phyloP scores from a whole-genome alignment of 1,140 invertebrate genomes.

The Heliconius himera region DNA sequence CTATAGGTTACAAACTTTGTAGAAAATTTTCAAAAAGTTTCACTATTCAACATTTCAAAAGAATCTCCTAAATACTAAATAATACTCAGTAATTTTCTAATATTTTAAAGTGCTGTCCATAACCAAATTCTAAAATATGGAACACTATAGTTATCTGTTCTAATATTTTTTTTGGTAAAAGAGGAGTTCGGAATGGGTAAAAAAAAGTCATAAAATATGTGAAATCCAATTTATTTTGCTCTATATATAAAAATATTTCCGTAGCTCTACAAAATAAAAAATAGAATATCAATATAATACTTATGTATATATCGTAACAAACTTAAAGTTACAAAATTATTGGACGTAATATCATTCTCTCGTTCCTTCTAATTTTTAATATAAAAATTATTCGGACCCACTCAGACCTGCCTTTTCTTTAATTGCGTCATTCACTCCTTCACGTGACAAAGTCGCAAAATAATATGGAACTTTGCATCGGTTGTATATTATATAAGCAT shows the following conservation, averaged over 20 bases:
- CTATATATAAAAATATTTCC: constrained; percentile 77
- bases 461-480: constrained; percentile 55
- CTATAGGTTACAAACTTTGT: too few relatives aligned
- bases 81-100: too few relatives aligned
- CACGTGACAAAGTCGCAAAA: constrained; percentile 49
- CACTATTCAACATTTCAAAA: too few relatives aligned
- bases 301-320: constrained; percentile 72
- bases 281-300: constrained; percentile 77
- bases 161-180: background rate
- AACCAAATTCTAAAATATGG: too few relatives aligned
- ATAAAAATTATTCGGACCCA: constrained; percentile 77
- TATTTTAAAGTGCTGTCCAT: too few relatives aligned
- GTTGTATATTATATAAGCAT: background rate
- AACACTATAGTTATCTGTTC: too few relatives aligned
- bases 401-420: constrained; percentile 46
- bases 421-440: constrained; percentile 44
- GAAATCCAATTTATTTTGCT: constrained; percentile 57
- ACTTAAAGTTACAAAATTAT: constrained; percentile 62
- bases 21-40: too few relatives aligned
- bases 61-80: too few relatives aligned
- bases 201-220: constrained; percentile 18
- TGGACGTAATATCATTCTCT: constrained; percentile 74
- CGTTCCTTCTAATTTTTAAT: constrained; percentile 77
- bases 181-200: background rate
- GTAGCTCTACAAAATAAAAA: constrained; percentile 74